Percentiles rank a stretch among this genome's conserved stretches.
Evolutionary conservation across 2,113 vertebrate species (phyloP).

Genomic region (Clinocottus analis): DNA sequence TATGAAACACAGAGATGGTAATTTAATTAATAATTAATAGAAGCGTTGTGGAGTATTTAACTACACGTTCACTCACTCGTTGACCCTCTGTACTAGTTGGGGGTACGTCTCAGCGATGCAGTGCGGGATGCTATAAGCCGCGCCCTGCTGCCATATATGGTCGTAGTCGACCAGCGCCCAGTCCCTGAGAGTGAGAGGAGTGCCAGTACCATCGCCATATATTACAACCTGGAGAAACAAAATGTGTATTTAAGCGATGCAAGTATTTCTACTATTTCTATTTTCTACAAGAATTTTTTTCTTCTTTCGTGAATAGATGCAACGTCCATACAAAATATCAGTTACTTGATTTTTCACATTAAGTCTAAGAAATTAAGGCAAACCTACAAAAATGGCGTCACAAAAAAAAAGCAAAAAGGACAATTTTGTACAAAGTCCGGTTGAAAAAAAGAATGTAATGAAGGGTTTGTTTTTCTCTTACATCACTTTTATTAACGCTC

Average conservation of each 20-base stretch:
- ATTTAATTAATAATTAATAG: no score
- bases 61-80: slow-evolving; percentile 66
- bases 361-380: not conserved
- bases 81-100: slow-evolving; percentile 60
- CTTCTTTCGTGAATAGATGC: no score
- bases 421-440: not conserved
- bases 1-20: not conserved
- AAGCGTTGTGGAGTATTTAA: not conserved
- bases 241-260: not conserved
- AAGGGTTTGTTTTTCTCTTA: not conserved
- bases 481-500: not conserved
- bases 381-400: no score
- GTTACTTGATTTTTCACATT: no score
- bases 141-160: slow-evolving; percentile 75
- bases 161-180: slow-evolving; percentile 81
- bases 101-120: slow-evolving; percentile 78
- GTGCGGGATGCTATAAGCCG: slow-evolving; percentile 70
- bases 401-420: not conserved
- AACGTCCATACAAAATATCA: not conserved
- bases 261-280: no score
- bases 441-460: no score
- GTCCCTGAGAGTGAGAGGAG: slow-evolving; percentile 78
- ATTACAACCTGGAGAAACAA: slow-evolving; percentile 76
- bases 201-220: slow-evolving; percentile 79
- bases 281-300: no score